A percentile compares a stretch with the other conserved stretches of the same genome.
These are phyloP conservation scores for Drosophila tripunctata DNA, from an alignment of 2,888 invertebrate species.

Conservation along the genomic window DNA sequence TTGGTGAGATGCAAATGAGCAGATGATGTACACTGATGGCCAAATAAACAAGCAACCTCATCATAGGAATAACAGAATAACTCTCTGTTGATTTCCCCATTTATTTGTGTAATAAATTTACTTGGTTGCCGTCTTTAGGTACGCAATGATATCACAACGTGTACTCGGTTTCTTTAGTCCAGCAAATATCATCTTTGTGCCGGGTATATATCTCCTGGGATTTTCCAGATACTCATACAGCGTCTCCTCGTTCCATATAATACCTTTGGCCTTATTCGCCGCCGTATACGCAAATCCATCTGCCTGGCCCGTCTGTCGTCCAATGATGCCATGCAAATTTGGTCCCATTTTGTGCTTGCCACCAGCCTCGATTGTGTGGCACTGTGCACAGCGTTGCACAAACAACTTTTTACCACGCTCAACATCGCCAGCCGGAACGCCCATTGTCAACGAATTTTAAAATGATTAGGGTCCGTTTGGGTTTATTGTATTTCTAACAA, in stretches of 20 bases:
- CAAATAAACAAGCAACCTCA: slow-evolving; percentile 11
- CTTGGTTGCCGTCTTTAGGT: slow-evolving; percentile 90
- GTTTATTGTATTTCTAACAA: not conserved
- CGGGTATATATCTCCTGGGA: slow-evolving; percentile 99
- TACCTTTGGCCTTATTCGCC: slow-evolving; percentile 98
- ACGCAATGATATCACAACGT: slow-evolving; percentile 97
- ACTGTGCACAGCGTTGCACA: slow-evolving; percentile 97
- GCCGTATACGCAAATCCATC: slow-evolving; percentile 96
- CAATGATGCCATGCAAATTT: slow-evolving; percentile 95
- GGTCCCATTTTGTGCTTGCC: slow-evolving; percentile 99
- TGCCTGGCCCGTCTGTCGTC: slow-evolving; percentile 98
- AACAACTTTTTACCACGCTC: slow-evolving; percentile 99
- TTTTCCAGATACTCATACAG: slow-evolving; percentile 98
- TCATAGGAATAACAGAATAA: too few relatives aligned
- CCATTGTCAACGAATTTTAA: slow-evolving; percentile 67
- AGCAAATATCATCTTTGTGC: slow-evolving; percentile 99
- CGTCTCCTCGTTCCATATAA: slow-evolving; percentile 97
- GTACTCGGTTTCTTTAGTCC: slow-evolving; percentile 97
- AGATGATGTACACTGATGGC: slow-evolving; percentile 40
- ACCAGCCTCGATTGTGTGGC: slow-evolving; percentile 97
- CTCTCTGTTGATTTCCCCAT: too few relatives aligned
- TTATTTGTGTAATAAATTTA: too few relatives aligned
- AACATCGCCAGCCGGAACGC: slow-evolving; percentile 94
- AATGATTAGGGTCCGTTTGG: not conserved
- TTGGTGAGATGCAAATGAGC: slow-evolving; percentile 56